phyloP scores from a whole-genome alignment of 2,113 vertebrate species.

The Paradoxurus hermaphroditus region DNA sequence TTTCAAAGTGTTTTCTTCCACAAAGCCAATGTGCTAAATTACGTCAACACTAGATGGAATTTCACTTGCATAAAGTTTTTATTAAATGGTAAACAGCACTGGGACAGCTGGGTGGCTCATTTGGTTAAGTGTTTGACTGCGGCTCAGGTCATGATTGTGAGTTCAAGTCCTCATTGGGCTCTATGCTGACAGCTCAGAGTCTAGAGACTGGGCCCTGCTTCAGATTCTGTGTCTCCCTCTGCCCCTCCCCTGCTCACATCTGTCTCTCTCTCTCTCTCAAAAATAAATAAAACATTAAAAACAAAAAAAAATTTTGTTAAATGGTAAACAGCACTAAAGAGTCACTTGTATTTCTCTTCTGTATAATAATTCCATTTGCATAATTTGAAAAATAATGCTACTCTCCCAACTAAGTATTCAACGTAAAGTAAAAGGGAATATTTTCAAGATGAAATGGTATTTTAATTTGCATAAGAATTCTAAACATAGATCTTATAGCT shows the following conservation, averaged over 20 bases:
- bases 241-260: too few relatives aligned
- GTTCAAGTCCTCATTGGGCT: too few relatives aligned
- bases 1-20: background rate
- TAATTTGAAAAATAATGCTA: background rate
- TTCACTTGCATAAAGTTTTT: background rate
- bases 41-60: background rate
- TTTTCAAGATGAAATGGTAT: background rate
- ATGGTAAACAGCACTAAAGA: background rate
- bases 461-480: background rate
- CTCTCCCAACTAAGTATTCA: background rate
- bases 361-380: background rate
- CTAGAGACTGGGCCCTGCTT: too few relatives aligned
- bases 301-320: background rate
- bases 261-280: too few relatives aligned
- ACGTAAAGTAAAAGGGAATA: background rate
- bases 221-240: too few relatives aligned
- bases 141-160: too few relatives aligned
- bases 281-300: too few relatives aligned
- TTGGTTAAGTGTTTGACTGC: too few relatives aligned
- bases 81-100: background rate
- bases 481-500: background rate
- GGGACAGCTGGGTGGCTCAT: too few relatives aligned
- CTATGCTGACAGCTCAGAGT: too few relatives aligned
- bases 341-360: background rate
- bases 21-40: background rate